Base-by-base conservation (phyloP, 30 jellyfish, hydroid and myxozoan species). In the Sanderia malayensis region DNA sequence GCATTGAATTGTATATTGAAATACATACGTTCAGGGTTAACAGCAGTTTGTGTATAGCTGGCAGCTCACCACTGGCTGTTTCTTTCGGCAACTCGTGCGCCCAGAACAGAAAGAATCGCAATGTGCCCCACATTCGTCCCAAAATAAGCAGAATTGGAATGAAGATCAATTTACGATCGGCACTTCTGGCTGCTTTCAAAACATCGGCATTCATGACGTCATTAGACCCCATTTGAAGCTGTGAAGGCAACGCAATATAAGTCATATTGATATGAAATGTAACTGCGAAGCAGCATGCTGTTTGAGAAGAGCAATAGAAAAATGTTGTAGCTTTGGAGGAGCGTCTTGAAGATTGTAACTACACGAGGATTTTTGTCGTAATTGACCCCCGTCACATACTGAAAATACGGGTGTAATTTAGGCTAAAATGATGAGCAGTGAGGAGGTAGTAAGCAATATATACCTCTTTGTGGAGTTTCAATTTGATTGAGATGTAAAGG, bases 61-160 rank as follows among this genome's bases (percentile, higher is more conserved):
- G 64, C 64, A 49, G 1, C n/a, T 22, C 26, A 2, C 46, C 21
- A 6, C 61, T 24, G 10, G 29, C 4, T 0, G 77, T 13, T 4
- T 26, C 25, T 3, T 26, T 31, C 58, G 22, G 44, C 18, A 13
- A 44, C 0, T 3, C 58, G 0, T 15, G 34, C 18, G 45, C 41
- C 49, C 52, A 25, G 6, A 81, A 46, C 74, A 80, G 9, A 63
- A 90, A 47, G 46, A 88, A 90, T 47, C 95, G 70, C 49, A 83
- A 30, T 24, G 95, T 83, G n/a, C 98, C 95, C 95, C 95, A 90
- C 17, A 78, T 23, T 22, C 98, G 44, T 21, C 82, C 74, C 13
- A 83, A 34, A 30, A 90, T 27, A 33, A 90, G 71, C 28, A 79
- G 68, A 49, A 90, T 44, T 9, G 98, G 98, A 19, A 90, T 88